Evolutionary conservation across 1,140 invertebrate species (phyloP).

Genomic region (Drosophila auraria): DNA sequence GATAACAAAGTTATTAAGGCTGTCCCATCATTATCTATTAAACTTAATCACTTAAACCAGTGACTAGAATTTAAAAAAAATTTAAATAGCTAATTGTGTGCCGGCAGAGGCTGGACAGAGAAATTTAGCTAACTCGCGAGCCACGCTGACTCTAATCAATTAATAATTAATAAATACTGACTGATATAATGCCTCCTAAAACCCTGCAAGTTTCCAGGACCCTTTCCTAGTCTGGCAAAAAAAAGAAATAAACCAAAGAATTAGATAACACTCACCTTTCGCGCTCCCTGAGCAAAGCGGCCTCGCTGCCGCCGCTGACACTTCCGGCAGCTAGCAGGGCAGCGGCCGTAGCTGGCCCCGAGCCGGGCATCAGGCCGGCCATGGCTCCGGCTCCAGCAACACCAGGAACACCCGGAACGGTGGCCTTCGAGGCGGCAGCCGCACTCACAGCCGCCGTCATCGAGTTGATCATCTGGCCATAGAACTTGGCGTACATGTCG

Average conservation of each 20-base stretch:
- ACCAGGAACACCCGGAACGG: not conserved
- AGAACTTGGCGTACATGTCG: conserved; percentile 91
- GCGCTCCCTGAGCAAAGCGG: conserved; percentile 85
- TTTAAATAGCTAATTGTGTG: too few species aligned
- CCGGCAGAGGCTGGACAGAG: too few species aligned
- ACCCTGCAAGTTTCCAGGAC: conserved; percentile 22
- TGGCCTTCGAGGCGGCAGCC: conserved; percentile 33
- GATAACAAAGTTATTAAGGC: too few species aligned
- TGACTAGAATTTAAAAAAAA: too few species aligned
- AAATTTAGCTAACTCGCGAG: too few species aligned
- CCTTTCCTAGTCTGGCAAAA: not conserved
- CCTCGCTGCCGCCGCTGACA: conserved; percentile 34
- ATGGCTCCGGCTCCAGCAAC: not conserved
- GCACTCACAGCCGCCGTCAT: conserved; percentile 56
- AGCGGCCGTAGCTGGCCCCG: conserved; percentile 86
- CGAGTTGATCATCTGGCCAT: conserved; percentile 68
- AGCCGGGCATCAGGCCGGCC: conserved; percentile 11
- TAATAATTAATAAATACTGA: not conserved
- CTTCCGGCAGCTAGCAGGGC: conserved; percentile 5
- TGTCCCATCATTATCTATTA: too few species aligned
- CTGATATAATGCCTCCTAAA: not conserved
- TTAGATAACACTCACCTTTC: conserved; percentile 88
- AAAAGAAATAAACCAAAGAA: not conserved
- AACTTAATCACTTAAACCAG: too few species aligned
- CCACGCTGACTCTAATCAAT: too few species aligned